A percentile compares a stretch with the other conserved stretches of the same genome.
phyloP scores from a whole-genome alignment of 2,797 vertebrate species.

The Coranthus polyacanthus region DNA sequence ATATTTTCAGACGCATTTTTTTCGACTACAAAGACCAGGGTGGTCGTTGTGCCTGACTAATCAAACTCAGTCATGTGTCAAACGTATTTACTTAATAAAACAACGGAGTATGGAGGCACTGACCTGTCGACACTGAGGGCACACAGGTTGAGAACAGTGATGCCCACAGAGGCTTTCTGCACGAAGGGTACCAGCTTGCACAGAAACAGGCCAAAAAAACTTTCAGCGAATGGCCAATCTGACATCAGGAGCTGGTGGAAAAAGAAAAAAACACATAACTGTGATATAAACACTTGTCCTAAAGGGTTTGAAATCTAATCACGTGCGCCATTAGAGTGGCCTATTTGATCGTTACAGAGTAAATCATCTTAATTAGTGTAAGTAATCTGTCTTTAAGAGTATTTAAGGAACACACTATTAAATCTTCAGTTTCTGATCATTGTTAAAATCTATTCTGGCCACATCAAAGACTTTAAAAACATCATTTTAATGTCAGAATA shows the following conservation, averaged over 20 bases:
- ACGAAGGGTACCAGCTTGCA: constrained; percentile 96
- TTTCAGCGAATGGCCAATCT: constrained; percentile 88
- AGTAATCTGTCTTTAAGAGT: no score
- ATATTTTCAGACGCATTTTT: no score
- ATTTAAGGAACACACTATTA: constrained; percentile 11
- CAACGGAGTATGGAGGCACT: background rate
- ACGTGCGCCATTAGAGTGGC: background rate
- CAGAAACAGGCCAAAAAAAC: constrained; percentile 87
- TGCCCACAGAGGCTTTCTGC: constrained; percentile 97
- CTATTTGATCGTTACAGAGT: background rate
- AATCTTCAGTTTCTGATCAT: constrained; percentile 1
- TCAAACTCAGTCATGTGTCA: no score
- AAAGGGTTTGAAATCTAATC: background rate
- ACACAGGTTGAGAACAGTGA: constrained; percentile 97
- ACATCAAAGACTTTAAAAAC: background rate
- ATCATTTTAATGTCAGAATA: constrained; percentile 30
- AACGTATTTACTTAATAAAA: no score
- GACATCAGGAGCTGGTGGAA: constrained; percentile 88
- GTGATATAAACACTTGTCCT: background rate
- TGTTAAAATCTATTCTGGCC: no score
- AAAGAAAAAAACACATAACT: background rate
- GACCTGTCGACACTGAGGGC: constrained; percentile 99
- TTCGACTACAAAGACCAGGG: no score
- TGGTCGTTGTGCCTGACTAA: no score
- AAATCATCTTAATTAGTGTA: no score